Evolutionary conservation across 2,888 invertebrate species (phyloP), one percentile per base, ranked within the genome.

Genomic region (Drosophila yooni): DNA sequence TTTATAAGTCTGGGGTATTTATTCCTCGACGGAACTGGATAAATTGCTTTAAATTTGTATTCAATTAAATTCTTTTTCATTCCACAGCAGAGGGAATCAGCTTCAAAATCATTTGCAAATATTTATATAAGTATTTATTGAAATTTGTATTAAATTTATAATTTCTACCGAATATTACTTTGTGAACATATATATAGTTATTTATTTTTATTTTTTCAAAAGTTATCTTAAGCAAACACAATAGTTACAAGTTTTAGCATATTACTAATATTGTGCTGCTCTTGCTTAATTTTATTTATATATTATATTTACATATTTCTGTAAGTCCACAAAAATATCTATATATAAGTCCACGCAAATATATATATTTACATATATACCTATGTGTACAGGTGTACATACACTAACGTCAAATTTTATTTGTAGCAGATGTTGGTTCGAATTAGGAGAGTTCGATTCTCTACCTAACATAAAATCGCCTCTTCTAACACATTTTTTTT

Each of bases 401-500:
- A n/a, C n/a, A 11, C 25, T 54, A 11, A 27, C 5, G 21, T 43
- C 1, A 27, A 11, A 18, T 29, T 51, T 10, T 40, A 33, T 43
- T 21, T 57, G 15, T 21, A 21, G 43, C 57, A 57, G 57, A 21
- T 43, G 43, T 15, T 31, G 15, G 15, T 6, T 57, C 31, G 29
- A 25, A 10, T 40, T 57, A 21, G 40, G 7, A 29, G 18, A 15
- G 29, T 40, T 25, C 2, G 33, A 48, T 27, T 56, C 27, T 13
- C 33, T 25, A 50, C n/a, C 50, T 60, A 57, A 58, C 70, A 66
- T 74, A 69, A 65, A 70, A 74, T 80, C 83, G 81, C 72, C 81
- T 80, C 68, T 88, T 80, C 77, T 79, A 90, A 85, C 90, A 90
- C 90, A 80, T 90, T 88, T 33, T 33, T 82, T 79, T 77, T 83